Evolutionary conservation across 2,113 vertebrate genomes (phyloP).

Genomic region (Chamaea fasciata): DNA sequence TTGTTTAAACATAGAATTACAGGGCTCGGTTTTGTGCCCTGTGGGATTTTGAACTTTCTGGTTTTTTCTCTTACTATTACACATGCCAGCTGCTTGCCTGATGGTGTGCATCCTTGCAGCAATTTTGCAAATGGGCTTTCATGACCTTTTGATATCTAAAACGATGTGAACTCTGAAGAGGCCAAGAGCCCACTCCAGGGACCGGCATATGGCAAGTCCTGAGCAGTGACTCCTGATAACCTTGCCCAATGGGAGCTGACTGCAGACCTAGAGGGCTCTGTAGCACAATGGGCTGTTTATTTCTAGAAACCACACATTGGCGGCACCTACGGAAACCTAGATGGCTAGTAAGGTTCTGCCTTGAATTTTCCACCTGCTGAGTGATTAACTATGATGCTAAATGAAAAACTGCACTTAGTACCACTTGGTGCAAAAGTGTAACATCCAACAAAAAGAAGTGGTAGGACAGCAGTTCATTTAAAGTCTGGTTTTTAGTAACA

Average conservation of each 20-base stretch:
- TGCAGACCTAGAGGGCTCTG: background rate
- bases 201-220: rapidly evolving
- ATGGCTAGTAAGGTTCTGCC: background rate
- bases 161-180: background rate
- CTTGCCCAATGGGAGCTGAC: background rate
- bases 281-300: background rate
- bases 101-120: background rate
- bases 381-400: background rate
- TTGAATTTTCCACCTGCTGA: background rate
- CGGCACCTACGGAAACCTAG: background rate
- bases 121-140: background rate
- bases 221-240: background rate
- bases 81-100: background rate
- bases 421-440: background rate
- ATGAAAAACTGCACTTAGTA: background rate
- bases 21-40: background rate
- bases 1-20: background rate
- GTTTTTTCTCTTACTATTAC: background rate
- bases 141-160: background rate
- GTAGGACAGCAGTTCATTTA: background rate
- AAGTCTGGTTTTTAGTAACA: background rate
- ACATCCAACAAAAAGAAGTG: background rate
- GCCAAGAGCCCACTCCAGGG: background rate
- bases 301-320: background rate
- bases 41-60: background rate